Evolutionary conservation across 2,797 vertebrate species (phyloP), one percentile per base, ranked within the genome.

Genomic region (Tamandua tetradactyla): DNA sequence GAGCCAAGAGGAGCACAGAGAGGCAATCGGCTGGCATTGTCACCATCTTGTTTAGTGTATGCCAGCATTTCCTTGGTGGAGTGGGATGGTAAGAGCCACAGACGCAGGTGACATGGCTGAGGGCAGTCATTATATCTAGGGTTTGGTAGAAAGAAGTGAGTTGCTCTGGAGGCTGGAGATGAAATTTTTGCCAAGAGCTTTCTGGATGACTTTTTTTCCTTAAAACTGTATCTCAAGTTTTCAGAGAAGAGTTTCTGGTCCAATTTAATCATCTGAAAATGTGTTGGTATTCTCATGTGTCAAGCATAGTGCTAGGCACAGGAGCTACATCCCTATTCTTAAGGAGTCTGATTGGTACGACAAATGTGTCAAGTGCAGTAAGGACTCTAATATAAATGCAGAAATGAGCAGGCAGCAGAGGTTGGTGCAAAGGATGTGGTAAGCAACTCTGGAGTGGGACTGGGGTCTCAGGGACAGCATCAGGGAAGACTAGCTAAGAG

Each of bases 191-290:
- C 89, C 47, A 89, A 76, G 32, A 91, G 47, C 18, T 75, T 91
- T 89, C 59, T 55, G n/a, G 13, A 55, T 66, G 52, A 25, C 22
- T 81, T 62, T 66, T 49, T n/a, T 78, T 49, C 61, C 61, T 95
- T 86, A 91, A 94, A 94, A 75, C 25, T 35, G 17, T 59, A 57
- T 93, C n/a, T 87, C 55, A 92, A 66, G 35, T 72, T 94, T 71
- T 75, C 76, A 42, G 64, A 17, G 35, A 88, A 84, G 47, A 82
- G 66, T 66, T 94, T 82, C 59, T 75, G 23, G 17, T 27, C 57
- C 66, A 95, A 79, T 89, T n/a, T 81, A 84, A 76, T 83, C 76
- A 87, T 32, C 83, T 42, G 49, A 44, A 30, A 49, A 40, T 87
- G 55, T 93, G 44, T 75, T 91, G 68, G 87, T 74, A 95, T 89